Base-by-base conservation (phyloP, 92 coral and sea anemone species). In the Paragorgia papillata region DNA sequence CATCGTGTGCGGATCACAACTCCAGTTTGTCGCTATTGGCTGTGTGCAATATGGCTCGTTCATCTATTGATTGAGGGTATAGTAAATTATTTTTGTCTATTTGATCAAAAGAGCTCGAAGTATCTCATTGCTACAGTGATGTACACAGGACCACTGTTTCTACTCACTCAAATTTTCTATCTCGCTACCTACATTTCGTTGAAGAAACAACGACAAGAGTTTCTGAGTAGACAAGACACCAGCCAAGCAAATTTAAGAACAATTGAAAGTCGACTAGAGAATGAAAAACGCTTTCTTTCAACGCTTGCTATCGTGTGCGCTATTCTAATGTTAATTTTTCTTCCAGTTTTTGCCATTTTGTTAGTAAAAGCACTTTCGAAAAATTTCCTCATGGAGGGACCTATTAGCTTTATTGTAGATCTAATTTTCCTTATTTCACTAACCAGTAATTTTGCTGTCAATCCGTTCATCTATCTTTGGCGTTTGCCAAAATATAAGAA, bases 381-480 rank as follows among this genome's bases (percentile, higher is more conserved):
- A n/a, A n/a, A n/a, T n/a, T n/a, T n/a, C n/a, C n/a, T n/a, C n/a
- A n/a, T n/a, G n/a, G n/a, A n/a, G 43, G 4, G 10, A 37, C 10
- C 4, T 10, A 37, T 4, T 37, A 37, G 10, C 4, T 10, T 4
- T 4, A 4, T 10, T 17, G 20, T 51, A 5, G 58, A 51, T 22
- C 7, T 3, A 17, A 3, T 17, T 7, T 51, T 66, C 7, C 9
- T 35, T 10, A 2, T n/a, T 1, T 14, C 22, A 26, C 57, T 35
- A 15, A 39, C 54, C 53, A 8, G 20, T 40, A 66, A 43, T 15
- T 66, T 39, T 43, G 30, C 73, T 5, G 54, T 66, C 56, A 66
- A 66, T 32, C 73, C 73, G 8, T 49, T 66, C 0, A 43, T 66
- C 35, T 66, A 66, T 27, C 28, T 66, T 1, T 66, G 54, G 73